A percentile compares a stretch with the other conserved stretches of the same genome.
Evolutionary conservation across 2,888 invertebrate species (phyloP).

Genomic region (Cryptocephalus moraei): DNA sequence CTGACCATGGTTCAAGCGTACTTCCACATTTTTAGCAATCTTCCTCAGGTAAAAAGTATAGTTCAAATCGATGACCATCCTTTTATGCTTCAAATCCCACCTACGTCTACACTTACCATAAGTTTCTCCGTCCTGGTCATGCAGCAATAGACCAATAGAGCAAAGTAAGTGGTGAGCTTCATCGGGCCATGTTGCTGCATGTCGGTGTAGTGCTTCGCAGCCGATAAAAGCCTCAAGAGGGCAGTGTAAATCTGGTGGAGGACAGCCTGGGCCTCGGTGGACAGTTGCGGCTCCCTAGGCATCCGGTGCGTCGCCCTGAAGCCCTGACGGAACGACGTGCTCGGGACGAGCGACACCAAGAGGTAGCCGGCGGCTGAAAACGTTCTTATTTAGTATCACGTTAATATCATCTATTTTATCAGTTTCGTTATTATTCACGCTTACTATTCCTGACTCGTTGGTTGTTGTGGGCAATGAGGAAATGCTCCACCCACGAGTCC

Average conservation of each 20-base stretch:
- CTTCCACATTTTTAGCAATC: no score
- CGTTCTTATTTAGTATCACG: neutral
- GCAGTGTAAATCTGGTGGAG: conserved; percentile 62
- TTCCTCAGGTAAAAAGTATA: no score
- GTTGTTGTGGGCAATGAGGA: conserved; percentile 74
- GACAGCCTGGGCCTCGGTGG: conserved; percentile 44
- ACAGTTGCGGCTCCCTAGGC: conserved; percentile 40
- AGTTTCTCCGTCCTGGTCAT: conserved; percentile 84
- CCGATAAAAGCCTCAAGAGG: conserved; percentile 62
- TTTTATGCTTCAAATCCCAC: no score
- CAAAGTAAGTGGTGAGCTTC: conserved; percentile 88
- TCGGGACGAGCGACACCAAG: conserved; percentile 83
- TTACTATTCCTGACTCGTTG: conserved; percentile 75
- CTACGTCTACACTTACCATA: conserved; percentile 53
- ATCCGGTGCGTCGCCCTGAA: conserved; percentile 56
- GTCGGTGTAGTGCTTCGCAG: conserved; percentile 79
- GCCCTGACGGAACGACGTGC: conserved; percentile 80
- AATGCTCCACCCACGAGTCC: conserved; percentile 85
- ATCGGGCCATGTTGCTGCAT: conserved; percentile 80
- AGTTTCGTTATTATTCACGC: no score
- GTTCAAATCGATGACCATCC: no score
- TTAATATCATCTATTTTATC: no score
- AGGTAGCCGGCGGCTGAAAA: conserved; percentile 74
- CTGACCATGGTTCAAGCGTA: no score
- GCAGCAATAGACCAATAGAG: conserved; percentile 84